phyloP scores from a whole-genome alignment of 2,113 vertebrate genomes.

The Lepus timidus region DNA sequence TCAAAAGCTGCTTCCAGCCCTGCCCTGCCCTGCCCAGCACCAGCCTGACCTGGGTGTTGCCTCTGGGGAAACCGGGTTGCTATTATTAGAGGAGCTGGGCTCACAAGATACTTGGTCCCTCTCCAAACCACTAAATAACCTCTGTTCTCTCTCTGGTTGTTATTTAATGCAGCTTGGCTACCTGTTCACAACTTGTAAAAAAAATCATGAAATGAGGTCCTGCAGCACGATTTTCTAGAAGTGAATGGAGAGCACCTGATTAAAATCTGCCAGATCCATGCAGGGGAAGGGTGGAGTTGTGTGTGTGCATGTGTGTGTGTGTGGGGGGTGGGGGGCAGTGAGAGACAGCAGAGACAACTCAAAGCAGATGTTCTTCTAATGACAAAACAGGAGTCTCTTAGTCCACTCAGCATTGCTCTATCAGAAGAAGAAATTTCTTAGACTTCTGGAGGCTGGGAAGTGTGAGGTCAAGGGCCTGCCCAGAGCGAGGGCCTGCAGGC shows the following conservation, averaged over 20 bases:
- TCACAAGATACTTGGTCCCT: conserved; percentile 49
- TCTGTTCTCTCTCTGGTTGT: conserved; percentile 43
- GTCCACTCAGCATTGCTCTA: background rate
- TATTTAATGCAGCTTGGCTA: conserved; percentile 56
- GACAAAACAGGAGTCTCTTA: background rate
- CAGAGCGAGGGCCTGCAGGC: no score
- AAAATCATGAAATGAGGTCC: conserved; percentile 16
- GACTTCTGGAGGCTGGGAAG: background rate
- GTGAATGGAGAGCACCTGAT: background rate
- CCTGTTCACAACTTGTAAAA: conserved; percentile 70
- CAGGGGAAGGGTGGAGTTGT: background rate
- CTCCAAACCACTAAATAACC: conserved; percentile 72
- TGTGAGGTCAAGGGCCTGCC: background rate
- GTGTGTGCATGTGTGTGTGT: no score
- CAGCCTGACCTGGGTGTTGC: conserved; percentile 65
- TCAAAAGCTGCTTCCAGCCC: background rate
- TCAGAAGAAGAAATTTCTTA: background rate
- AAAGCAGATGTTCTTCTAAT: background rate
- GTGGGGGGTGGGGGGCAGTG: no score
- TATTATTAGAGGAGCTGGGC: conserved; percentile 41
- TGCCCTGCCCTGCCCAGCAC: background rate
- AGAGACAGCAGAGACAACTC: background rate
- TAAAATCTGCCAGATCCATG: background rate
- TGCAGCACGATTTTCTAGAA: conserved; percentile 47
- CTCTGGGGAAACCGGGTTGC: conserved; percentile 40